These are phyloP conservation scores for Parazoanthus atlanticus DNA, from an alignment of 92 coral and sea anemone species.

Conservation along the genomic window DNA sequence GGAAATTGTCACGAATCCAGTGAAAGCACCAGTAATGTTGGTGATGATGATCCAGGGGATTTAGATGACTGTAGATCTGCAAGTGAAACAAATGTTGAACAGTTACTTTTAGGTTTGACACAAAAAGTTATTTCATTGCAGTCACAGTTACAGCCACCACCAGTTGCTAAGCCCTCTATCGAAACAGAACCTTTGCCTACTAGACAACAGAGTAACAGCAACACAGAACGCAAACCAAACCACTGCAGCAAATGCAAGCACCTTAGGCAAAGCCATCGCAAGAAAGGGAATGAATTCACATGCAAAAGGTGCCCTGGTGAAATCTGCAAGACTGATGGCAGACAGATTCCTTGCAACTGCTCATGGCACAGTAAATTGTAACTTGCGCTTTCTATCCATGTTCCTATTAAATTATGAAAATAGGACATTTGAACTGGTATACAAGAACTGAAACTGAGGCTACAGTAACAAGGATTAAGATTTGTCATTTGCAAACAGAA, in stretches of 20 bases:
- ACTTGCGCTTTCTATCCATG: neutral
- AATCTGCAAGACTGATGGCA: no score
- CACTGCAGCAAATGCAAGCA: constrained; percentile 53
- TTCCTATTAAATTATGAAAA: neutral
- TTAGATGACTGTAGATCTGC: neutral
- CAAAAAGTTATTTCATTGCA: constrained; percentile 4
- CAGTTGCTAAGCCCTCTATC: neutral
- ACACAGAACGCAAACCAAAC: constrained; percentile 28
- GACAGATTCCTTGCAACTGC: no score
- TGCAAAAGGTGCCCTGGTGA: constrained; percentile 10
- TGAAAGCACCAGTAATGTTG: constrained; percentile 6
- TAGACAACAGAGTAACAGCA: neutral
- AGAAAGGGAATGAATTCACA: neutral
- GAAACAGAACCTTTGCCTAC: neutral
- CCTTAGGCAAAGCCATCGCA: constrained; percentile 41
- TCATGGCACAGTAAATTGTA: no score
- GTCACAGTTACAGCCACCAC: neutral
- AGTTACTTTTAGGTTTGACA: constrained; percentile 3
- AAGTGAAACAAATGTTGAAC: constrained; percentile 33
- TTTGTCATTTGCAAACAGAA: neutral
- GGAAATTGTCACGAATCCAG: neutral
- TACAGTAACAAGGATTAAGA: neutral
- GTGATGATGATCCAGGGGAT: constrained; percentile 34
- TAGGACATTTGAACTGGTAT: neutral
- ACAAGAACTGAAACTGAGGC: neutral